phyloP scores from a whole-genome alignment of 30 jellyfish, hydroid and myxozoan species.

The Aurelia aurita complex sp. Pacific region DNA sequence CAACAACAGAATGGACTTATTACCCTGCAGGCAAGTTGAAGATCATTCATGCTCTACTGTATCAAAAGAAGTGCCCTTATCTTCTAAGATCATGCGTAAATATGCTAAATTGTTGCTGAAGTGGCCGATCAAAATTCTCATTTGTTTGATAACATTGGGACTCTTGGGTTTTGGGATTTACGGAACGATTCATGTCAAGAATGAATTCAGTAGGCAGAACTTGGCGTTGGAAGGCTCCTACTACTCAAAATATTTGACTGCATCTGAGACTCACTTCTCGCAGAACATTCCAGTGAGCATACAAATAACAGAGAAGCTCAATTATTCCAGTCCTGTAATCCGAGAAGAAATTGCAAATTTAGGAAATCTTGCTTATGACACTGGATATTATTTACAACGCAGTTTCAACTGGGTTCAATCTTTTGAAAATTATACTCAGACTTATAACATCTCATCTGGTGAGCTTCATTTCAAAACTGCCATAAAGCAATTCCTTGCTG shows the following conservation, averaged over 20 bases:
- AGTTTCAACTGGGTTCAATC: constrained; percentile 45
- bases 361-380: constrained; percentile 36
- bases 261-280: constrained; percentile 53
- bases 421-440: constrained; percentile 14
- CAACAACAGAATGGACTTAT: constrained; percentile 55
- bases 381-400: constrained; percentile 50
- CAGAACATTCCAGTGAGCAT: constrained; percentile 70
- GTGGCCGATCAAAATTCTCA: constrained; percentile 29
- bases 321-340: constrained; percentile 50
- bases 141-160: constrained; percentile 23
- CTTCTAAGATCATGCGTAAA: constrained; percentile 36
- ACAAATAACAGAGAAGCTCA: constrained; percentile 24
- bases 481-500: no score
- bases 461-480: constrained; percentile 19
- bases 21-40: constrained; percentile 30
- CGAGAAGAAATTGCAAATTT: constrained; percentile 28
- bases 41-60: constrained; percentile 57
- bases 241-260: constrained; percentile 43
- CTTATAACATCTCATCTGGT: constrained; percentile 1
- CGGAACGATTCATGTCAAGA: constrained; percentile 54
- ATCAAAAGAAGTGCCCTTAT: constrained; percentile 42
- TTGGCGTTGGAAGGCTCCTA: constrained; percentile 63
- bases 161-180: constrained; percentile 60
- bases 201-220: constrained; percentile 56
- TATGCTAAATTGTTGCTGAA: constrained; percentile 46